Conservation (phyloP, 2,797 vertebrate genomes). For the Pseudochirops cupreus region DNA sequence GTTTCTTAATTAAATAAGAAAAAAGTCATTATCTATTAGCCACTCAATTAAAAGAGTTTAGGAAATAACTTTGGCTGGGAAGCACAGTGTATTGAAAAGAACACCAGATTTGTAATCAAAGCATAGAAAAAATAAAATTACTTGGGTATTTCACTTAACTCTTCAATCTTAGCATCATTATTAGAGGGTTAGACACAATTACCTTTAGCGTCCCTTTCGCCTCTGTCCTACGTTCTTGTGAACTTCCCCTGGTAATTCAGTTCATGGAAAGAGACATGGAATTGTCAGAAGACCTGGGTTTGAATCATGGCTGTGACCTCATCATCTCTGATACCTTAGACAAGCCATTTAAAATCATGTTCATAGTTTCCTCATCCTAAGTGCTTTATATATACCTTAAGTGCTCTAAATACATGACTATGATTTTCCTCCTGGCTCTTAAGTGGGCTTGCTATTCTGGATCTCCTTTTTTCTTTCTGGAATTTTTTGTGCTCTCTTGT, state of each 20-base stretch:
- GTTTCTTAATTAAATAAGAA: neutral
- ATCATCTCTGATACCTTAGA: neutral
- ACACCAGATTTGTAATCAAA: neutral
- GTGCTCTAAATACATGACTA: neutral
- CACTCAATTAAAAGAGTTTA: neutral
- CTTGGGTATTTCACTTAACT: neutral
- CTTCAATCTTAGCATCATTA: neutral
- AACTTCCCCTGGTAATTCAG: neutral
- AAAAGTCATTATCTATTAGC: neutral
- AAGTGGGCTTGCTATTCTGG: neutral
- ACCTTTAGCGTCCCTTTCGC: neutral
- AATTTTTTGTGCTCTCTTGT: neutral
- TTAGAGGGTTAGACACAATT: neutral
- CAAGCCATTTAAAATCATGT: constrained; percentile 7
- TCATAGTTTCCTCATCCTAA: neutral
- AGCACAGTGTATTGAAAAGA: neutral
- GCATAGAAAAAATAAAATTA: neutral
- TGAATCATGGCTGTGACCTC: neutral
- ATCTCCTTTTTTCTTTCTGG: neutral
- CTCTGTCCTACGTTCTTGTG: neutral
- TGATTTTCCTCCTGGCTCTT: neutral
- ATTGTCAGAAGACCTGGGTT: neutral
- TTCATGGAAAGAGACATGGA: neutral
- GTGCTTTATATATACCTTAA: neutral
- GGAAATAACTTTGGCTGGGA: neutral